These are phyloP conservation scores for Pomacea maculata DNA, from an alignment of 1,140 invertebrate species.

Conservation along the genomic window DNA sequence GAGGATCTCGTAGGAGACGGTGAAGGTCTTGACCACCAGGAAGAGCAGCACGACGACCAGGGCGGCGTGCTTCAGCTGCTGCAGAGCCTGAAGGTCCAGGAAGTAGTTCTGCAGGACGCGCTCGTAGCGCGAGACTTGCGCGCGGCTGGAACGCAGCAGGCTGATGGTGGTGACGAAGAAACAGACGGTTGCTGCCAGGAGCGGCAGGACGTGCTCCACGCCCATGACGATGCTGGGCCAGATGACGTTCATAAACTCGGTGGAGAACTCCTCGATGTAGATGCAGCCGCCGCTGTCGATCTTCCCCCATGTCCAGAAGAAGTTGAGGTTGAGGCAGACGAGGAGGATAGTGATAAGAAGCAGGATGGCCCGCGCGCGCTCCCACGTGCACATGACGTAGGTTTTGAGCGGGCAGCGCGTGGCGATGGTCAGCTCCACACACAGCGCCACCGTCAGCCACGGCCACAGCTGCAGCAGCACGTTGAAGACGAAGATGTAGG, in stretches of 20 bases:
- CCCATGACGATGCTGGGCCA: conserved; percentile 53
- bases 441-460: conserved; percentile 61
- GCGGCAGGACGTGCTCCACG: conserved; percentile 47
- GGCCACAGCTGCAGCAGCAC: conserved; percentile 50
- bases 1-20: conserved; percentile 23
- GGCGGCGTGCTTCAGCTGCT: conserved; percentile 41
- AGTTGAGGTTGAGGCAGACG: conserved; percentile 61
- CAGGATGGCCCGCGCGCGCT: conserved; percentile 55
- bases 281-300: conserved; percentile 24
- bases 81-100: conserved; percentile 47
- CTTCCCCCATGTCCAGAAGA: conserved; percentile 62
- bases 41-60: conserved; percentile 39
- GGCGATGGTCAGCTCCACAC: conserved; percentile 57
- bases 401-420: conserved; percentile 49
- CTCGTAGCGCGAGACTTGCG: conserved; percentile 20
- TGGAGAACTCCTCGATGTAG: conserved; percentile 47
- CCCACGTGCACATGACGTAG: conserved; percentile 55
- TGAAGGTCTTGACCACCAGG: conserved; percentile 27
- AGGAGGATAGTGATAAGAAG: conserved; percentile 57
- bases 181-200: conserved; percentile 36
- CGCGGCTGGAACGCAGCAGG: conserved; percentile 6
- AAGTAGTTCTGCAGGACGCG: conserved; percentile 51
- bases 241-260: conserved; percentile 47
- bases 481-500: conserved; percentile 54
- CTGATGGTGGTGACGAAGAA: conserved; percentile 29